A percentile compares a stretch with the other conserved stretches of the same genome.
phyloP scores from a whole-genome alignment of 2,888 invertebrate genomes.

The Tetramorium bicarinatum region DNA sequence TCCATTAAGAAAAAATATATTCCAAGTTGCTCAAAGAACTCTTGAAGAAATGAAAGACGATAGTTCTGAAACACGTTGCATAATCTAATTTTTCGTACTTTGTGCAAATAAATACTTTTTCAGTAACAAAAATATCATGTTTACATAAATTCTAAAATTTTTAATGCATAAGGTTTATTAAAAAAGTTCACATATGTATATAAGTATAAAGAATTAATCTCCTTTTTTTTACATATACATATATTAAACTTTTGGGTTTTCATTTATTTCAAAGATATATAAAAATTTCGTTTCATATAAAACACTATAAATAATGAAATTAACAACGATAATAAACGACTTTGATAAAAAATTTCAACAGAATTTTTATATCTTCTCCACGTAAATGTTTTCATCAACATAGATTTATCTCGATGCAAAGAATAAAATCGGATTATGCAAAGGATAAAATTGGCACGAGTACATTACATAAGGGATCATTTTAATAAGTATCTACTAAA shows the following conservation, averaged over 20 bases:
- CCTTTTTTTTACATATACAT: not conserved
- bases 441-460: not conserved
- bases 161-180: not conserved
- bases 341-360: not conserved
- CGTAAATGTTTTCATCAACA: not conserved
- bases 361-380: not conserved
- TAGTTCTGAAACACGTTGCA: constrained; percentile 10
- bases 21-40: not conserved
- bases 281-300: not conserved
- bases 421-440: constrained; percentile 10
- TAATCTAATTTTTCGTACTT: not conserved
- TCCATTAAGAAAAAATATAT: constrained; percentile 29
- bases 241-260: constrained; percentile 7
- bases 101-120: not conserved
- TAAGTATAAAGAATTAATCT: not conserved
- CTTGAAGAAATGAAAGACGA: constrained; percentile 23
- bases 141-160: not conserved
- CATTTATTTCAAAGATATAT: not conserved
- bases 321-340: not conserved
- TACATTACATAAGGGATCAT: constrained; percentile 31
- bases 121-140: constrained; percentile 1
- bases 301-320: not conserved
- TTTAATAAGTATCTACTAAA: constrained; percentile 45
- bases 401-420: constrained; percentile 13
- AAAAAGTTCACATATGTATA: not conserved